phyloP scores from a whole-genome alignment of 2,113 vertebrate species.

The Gopherus flavomarginatus region DNA sequence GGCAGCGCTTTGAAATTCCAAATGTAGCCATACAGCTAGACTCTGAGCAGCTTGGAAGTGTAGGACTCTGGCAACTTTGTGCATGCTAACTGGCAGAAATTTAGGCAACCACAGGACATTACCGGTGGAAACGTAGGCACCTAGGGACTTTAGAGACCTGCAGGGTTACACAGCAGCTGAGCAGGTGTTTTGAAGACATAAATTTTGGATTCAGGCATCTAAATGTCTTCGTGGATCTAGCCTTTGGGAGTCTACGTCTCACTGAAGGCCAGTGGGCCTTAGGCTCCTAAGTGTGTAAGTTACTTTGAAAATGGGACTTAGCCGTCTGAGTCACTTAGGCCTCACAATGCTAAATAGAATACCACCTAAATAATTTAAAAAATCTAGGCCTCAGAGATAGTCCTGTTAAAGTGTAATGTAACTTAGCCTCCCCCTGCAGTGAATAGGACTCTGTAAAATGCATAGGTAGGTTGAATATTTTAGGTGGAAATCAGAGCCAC shows the following conservation, averaged over 20 bases:
- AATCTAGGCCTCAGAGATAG: background rate
- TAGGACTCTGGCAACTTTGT: background rate
- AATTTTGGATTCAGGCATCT: background rate
- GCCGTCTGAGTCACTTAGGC: background rate
- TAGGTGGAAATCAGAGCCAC: conserved; percentile 13
- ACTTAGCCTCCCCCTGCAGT: background rate
- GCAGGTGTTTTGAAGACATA: background rate
- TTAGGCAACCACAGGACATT: background rate
- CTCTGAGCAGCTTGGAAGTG: background rate
- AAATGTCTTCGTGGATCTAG: background rate
- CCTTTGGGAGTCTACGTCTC: background rate
- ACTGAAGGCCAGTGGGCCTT: conserved; percentile 38
- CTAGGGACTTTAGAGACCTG: background rate
- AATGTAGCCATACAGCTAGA: background rate
- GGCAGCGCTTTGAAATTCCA: too few species aligned
- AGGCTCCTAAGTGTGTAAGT: background rate
- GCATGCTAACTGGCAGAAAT: background rate
- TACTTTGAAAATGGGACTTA: background rate
- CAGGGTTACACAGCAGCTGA: background rate
- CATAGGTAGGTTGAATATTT: background rate
- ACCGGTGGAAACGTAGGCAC: background rate
- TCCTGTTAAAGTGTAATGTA: background rate
- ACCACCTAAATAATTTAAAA: background rate
- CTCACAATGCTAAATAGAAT: background rate
- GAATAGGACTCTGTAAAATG: background rate